Evolutionary conservation across 2,888 invertebrate genomes (phyloP), one percentile per base, ranked within the genome.

Genomic region (Brenthis ino): DNA sequence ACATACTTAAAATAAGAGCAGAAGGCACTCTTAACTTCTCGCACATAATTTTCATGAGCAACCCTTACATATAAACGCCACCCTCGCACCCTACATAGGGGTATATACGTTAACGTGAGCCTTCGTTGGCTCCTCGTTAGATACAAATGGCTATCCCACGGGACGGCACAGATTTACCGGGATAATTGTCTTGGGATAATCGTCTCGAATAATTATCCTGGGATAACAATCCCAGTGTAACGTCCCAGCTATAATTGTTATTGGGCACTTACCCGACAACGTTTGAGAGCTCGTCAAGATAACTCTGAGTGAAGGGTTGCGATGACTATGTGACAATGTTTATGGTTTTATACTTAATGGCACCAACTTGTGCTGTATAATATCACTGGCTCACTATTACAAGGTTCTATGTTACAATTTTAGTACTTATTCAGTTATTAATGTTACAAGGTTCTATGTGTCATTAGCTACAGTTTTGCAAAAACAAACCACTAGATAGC

Each of bases 41-140:
- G 64, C 55, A 64, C 54, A 57, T 57, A 67, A 51, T 63, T 53
- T 53, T 50, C 55, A 50, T 37, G 37, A n/a, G 14, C 28, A 47
- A 33, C 14, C 20, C 37, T 12, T 56, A 57, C 16, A 64, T n/a
- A 51, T n/a, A 33, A 24, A 50, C 50, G n/a, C 60, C 66, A n/a
- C 50, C 74, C 71, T 76, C 68, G 63, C 65, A 74, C 74, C 73
- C 71, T 76, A 76, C 76, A 60, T 60, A 58, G 28, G 33, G 48
- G 75, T 77, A 74, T 76, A 75, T 76, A 75, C 78, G 77, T 78
- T 79, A 77, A 77, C 77, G 76, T 77, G 70, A 75, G 68, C 75
- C 73, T 75, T 73, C 78, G 81, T 84, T 86, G 81, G 78, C 87
- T 86, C 83, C 83, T 87, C 89, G 89, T 88, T 86, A 88, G 85